phyloP scores from a whole-genome alignment of 2,113 vertebrate species.

The Hemibagrus wyckioides region DNA sequence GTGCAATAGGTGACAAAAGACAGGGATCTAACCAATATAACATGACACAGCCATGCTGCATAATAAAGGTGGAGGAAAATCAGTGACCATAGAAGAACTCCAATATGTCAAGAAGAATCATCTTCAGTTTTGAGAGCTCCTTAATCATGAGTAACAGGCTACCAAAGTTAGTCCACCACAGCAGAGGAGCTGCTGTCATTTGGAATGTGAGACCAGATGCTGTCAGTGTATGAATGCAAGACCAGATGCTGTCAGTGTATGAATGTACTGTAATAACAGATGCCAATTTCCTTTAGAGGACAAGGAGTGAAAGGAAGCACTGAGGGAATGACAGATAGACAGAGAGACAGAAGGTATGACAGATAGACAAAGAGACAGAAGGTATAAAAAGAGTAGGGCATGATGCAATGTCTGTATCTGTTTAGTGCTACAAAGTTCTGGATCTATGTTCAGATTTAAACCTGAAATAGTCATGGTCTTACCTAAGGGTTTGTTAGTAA shows the following conservation, averaged over 20 bases:
- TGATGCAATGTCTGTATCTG: background rate
- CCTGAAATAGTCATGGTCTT: background rate
- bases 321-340: background rate
- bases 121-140: background rate
- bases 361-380: background rate
- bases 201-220: background rate
- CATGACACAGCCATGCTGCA: background rate
- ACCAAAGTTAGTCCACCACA: background rate
- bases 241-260: background rate
- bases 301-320: background rate
- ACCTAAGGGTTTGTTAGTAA: background rate
- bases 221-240: background rate
- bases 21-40: background rate
- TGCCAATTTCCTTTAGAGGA: background rate
- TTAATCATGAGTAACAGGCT: background rate
- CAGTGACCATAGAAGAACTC: background rate
- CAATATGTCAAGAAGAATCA: conserved; percentile 3
- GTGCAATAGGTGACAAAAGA: background rate
- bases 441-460: background rate
- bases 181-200: background rate
- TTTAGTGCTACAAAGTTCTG: background rate
- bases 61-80: background rate
- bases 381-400: background rate
- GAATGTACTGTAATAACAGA: background rate
- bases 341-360: background rate